These are phyloP conservation scores for Sorex fumeus DNA, from an alignment of 2,113 vertebrate species.

Conservation along the genomic window DNA sequence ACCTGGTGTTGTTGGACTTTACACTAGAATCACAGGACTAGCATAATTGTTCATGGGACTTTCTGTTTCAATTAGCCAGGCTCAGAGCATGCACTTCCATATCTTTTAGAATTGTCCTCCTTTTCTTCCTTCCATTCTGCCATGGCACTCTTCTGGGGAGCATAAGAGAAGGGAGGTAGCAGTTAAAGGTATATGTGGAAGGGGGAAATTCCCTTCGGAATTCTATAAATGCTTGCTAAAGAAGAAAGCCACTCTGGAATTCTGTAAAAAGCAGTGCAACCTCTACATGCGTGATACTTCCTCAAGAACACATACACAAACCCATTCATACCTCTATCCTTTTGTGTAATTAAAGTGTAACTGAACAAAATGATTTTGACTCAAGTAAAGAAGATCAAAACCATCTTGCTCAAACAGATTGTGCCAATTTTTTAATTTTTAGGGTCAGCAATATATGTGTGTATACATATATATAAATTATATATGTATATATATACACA, in stretches of 20 bases:
- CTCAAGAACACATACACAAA: background rate
- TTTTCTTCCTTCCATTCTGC: background rate
- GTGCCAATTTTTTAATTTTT: conserved; percentile 85
- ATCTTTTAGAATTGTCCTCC: background rate
- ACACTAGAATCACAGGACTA: background rate
- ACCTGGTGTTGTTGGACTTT: background rate
- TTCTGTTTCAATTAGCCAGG: background rate
- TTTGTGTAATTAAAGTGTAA: background rate
- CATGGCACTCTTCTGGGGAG: background rate
- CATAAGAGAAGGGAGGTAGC: background rate
- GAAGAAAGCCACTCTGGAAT: background rate
- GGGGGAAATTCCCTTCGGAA: background rate
- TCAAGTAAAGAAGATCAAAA: conserved; percentile 52
- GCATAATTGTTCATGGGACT: conserved; percentile 34
- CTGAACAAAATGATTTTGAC: conserved; percentile 22
- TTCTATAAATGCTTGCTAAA: background rate
- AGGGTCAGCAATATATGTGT: conserved; percentile 36
- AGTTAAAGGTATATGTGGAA: background rate
- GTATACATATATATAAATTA: too few relatives aligned
- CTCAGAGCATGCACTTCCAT: background rate
- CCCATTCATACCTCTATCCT: background rate
- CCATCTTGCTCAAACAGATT: conserved; percentile 59
- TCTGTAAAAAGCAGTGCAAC: background rate
- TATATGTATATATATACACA: too few relatives aligned
- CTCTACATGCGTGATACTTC: background rate